These are phyloP conservation scores for Drosophila asahinai DNA, from an alignment of 1,140 invertebrate species.

Conservation along the genomic window DNA sequence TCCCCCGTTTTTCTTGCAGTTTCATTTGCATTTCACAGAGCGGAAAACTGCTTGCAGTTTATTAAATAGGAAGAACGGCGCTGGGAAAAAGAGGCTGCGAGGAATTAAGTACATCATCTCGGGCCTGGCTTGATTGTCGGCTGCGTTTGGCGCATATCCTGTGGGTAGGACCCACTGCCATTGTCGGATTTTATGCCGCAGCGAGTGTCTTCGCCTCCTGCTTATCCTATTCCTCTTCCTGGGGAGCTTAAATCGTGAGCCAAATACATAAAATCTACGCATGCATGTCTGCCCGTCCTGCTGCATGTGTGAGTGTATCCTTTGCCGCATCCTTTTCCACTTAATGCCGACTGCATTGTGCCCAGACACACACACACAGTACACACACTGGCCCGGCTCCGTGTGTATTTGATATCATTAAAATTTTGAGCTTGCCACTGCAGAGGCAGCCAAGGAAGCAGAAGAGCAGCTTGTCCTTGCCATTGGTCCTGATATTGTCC, in stretches of 20 bases:
- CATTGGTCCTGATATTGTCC: constrained; percentile 51
- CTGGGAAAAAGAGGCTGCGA: constrained; percentile 32
- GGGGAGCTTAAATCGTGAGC: constrained; percentile 70
- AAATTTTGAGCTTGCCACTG: constrained; percentile 64
- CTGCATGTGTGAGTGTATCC: constrained; percentile 31
- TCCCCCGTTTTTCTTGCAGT: constrained; percentile 30
- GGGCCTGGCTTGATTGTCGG: constrained; percentile 60
- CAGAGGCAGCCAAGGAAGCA: constrained; percentile 45
- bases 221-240: constrained; percentile 9
- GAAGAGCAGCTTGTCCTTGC: constrained; percentile 65
- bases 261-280: constrained; percentile 78
- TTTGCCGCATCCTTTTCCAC: constrained; percentile 66
- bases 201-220: constrained; percentile 51
- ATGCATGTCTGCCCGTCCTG: constrained; percentile 26
- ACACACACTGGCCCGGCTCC: constrained; percentile 6
- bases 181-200: constrained; percentile 75
- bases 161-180: constrained; percentile 62
- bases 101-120: constrained; percentile 80
- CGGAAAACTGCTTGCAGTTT: constrained; percentile 68
- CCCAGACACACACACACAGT: constrained; percentile 22
- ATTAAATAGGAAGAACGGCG: constrained; percentile 66
- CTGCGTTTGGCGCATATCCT: constrained; percentile 76
- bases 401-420: constrained; percentile 71
- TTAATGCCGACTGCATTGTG: constrained; percentile 65
- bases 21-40: constrained; percentile 65